phyloP scores from a whole-genome alignment of 1,140 invertebrate species.

The Meloidogyne chitwoodi region DNA sequence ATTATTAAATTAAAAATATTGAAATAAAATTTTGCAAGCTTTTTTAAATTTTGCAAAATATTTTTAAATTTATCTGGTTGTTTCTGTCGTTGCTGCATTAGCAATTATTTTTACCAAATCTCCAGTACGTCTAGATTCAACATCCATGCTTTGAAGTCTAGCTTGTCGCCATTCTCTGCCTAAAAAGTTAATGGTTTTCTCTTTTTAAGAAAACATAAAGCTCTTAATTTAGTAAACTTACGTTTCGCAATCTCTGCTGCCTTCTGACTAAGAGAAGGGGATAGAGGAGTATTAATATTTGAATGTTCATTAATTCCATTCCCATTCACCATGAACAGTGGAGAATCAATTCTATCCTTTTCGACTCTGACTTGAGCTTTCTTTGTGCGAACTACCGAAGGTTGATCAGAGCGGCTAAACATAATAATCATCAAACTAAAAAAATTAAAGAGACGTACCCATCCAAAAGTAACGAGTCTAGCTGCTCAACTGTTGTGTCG shows the following conservation, averaged over 20 bases:
- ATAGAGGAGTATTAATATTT: neutral
- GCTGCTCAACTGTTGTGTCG: neutral
- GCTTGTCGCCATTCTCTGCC: slow-evolving; percentile 43
- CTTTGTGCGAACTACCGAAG: slow-evolving; percentile 26
- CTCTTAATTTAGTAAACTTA: neutral
- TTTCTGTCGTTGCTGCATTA: slow-evolving; percentile 10
- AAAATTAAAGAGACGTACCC: neutral
- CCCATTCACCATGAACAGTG: neutral
- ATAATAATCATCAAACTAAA: neutral
- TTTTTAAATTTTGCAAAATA: neutral
- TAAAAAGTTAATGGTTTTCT: neutral
- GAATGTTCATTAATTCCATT: neutral
- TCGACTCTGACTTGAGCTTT: slow-evolving; percentile 38
- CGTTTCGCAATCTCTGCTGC: slow-evolving; percentile 40
- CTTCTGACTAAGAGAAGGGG: slow-evolving; percentile 33
- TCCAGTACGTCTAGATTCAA: slow-evolving; percentile 39
- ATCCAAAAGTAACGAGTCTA: neutral
- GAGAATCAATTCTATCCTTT: neutral
- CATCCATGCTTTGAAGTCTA: slow-evolving; percentile 39
- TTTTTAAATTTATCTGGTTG: neutral
- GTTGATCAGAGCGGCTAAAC: slow-evolving; percentile 13
- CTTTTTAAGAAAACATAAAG: neutral
- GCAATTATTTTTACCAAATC: slow-evolving; percentile 42
- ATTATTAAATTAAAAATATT: neutral
- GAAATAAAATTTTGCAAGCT: neutral